Evolutionary conservation across 2,113 vertebrate genomes (phyloP).

Genomic region (Echinops telfairi): DNA sequence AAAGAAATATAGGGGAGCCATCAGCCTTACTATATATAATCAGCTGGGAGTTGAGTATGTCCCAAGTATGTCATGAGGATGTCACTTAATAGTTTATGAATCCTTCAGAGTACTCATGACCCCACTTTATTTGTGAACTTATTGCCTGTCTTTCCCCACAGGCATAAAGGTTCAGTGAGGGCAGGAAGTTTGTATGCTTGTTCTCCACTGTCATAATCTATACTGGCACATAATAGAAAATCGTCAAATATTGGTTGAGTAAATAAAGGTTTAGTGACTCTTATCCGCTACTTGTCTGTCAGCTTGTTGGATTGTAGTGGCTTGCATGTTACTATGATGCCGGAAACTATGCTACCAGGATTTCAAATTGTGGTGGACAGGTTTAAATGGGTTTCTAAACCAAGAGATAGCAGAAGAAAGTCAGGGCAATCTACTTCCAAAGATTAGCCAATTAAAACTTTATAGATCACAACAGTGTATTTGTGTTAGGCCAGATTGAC

Average conservation of each 20-base stretch:
- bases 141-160: neutral
- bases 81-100: neutral
- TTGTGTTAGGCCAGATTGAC: too few species aligned
- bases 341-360: neutral
- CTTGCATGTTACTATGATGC: neutral
- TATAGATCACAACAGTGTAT: neutral
- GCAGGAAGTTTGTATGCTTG: neutral
- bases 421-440: neutral
- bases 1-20: neutral
- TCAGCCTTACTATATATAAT: neutral
- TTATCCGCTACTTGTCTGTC: neutral
- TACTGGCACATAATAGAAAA: neutral
- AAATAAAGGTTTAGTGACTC: neutral
- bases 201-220: neutral
- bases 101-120: neutral
- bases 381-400: neutral
- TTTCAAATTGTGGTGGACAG: neutral
- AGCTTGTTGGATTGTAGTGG: neutral
- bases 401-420: neutral
- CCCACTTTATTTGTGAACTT: neutral
- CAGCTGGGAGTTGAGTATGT: neutral
- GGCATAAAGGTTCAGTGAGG: neutral
- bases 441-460: neutral
- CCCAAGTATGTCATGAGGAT: neutral
- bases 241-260: constrained; percentile 15